Base-by-base conservation (phyloP, 2,888 invertebrate species). In the Oscheius sp. region DNA sequence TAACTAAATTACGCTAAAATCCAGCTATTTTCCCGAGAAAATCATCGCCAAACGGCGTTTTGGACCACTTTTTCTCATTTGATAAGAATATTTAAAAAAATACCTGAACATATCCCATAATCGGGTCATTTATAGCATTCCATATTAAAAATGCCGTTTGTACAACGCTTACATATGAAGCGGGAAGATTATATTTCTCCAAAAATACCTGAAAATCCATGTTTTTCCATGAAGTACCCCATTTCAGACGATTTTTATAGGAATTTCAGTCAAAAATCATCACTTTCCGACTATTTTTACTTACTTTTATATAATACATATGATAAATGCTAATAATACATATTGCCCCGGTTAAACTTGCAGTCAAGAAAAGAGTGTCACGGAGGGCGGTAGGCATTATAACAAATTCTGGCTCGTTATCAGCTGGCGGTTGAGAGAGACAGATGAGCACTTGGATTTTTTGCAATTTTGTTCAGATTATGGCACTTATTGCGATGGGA, bases 21-120 rank as follows among this genome's bases (percentile, higher is more conserved):
- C 45, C 9, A 53, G 18, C 27, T 9, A 27, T 25, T 25, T 16
- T n/a, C 27, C 56, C 5, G 6, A 27, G 16, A 18, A 56, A 25
- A 27, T n/a, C 27, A 16, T 56, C 56, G 16, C 6, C 7, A 56
- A 3, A 3, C 0, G 27, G 25, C n/a, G 53, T 5, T 23, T 18
- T 13, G 13, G 9, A 9, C n/a, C 27, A 63, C 27, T 63, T 16
- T n/a, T n/a, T n/a, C n/a, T 9, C 41, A 43, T 7, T n/a, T 9
- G 29, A 18, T 0, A 61, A 43, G 43, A 61, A 61, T 16, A 21
- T n/a, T n/a, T 43, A 61, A 12, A 61, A 21, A 43, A 35, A 3
- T 52, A 81, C 82, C 77, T 83, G 83, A 69, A 81, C 73, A 56
- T 80, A 83, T 3, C 83, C 83, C 79, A 83, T 73, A 63, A 83